These are phyloP conservation scores for Ganaspis brasiliensis DNA, from an alignment of 2,888 invertebrate species.

Conservation along the genomic window DNA sequence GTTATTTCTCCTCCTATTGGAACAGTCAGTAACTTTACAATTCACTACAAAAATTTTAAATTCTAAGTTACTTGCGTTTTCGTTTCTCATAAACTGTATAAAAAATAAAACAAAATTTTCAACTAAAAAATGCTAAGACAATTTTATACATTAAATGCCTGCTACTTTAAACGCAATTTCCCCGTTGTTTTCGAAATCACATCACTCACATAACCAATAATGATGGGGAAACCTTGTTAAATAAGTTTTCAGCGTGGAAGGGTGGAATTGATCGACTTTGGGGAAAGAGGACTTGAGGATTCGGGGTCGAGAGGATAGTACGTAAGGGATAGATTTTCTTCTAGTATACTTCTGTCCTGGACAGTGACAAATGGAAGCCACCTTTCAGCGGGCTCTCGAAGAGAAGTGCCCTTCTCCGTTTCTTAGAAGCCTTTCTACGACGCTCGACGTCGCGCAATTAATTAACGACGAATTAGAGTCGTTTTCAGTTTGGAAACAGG, in stretches of 20 bases:
- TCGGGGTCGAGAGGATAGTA: slow-evolving; percentile 65
- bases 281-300: slow-evolving; percentile 46
- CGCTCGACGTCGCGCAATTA: slow-evolving; percentile 70
- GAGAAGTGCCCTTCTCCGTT: slow-evolving; percentile 68
- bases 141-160: no score
- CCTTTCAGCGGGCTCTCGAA: slow-evolving; percentile 73
- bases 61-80: no score
- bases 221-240: slow-evolving; percentile 15
- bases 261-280: slow-evolving; percentile 24
- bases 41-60: no score
- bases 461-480: slow-evolving; percentile 74
- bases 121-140: no score
- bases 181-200: neutral
- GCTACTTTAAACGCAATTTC: no score
- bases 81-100: no score
- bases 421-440: slow-evolving; percentile 66
- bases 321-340: slow-evolving; percentile 76
- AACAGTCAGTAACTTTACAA: no score
- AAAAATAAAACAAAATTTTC: no score
- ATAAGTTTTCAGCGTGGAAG: slow-evolving; percentile 11
- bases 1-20: no score
- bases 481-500: slow-evolving; percentile 47
- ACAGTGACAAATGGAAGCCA: slow-evolving; percentile 78
- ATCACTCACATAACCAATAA: neutral
- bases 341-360: slow-evolving; percentile 76